phyloP scores from a whole-genome alignment of 2,888 invertebrate genomes.

The Notocelia uddmanniana region DNA sequence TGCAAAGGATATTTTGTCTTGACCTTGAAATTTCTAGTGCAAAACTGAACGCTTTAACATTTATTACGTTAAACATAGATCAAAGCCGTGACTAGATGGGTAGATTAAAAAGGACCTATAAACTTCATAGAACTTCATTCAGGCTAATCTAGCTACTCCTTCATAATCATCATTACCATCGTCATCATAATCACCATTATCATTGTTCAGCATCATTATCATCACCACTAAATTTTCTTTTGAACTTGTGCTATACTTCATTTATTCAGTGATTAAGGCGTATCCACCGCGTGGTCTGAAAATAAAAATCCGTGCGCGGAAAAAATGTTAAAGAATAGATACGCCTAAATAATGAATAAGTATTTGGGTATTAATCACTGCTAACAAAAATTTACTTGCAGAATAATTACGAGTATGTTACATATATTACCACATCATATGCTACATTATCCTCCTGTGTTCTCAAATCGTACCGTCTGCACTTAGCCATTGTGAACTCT shows the following conservation, averaged over 20 bases:
- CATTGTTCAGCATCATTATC: too few relatives aligned
- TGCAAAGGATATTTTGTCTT: constrained; percentile 53
- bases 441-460: constrained; percentile 51
- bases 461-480: constrained; percentile 67
- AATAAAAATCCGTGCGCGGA: too few relatives aligned
- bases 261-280: too few relatives aligned
- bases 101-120: background rate
- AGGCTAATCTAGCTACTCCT: too few relatives aligned
- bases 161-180: background rate
- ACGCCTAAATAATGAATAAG: background rate
- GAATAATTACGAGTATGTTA: background rate
- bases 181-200: too few relatives aligned
- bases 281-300: too few relatives aligned
- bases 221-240: too few relatives aligned
- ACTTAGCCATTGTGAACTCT: constrained; percentile 75
- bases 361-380: background rate
- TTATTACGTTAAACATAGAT: background rate
- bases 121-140: background rate
- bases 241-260: too few relatives aligned
- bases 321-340: too few relatives aligned
- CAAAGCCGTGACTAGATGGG: background rate
- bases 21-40: constrained; percentile 26
- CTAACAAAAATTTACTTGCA: background rate
- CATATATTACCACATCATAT: background rate
- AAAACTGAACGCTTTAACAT: background rate